phyloP scores from a whole-genome alignment of 2,113 vertebrate species.

The Herpailurus yagouaroundi region DNA sequence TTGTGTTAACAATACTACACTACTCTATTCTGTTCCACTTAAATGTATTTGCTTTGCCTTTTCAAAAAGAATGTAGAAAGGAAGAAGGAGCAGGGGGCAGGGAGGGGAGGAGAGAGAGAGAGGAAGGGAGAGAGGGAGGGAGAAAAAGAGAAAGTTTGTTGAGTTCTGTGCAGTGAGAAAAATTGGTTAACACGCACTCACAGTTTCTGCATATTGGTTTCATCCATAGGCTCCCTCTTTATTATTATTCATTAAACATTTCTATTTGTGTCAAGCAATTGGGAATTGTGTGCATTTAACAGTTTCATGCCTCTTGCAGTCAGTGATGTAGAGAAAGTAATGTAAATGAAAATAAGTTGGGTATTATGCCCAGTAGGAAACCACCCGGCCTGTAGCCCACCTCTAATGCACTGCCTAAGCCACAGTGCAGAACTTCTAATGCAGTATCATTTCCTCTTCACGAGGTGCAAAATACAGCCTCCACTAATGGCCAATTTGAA shows the following conservation, averaged over 20 bases:
- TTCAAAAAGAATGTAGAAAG: conserved; percentile 1
- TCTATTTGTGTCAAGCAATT: conserved; percentile 74
- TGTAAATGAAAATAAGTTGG: conserved; percentile 81
- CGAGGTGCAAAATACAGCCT: conserved; percentile 69
- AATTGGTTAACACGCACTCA: neutral
- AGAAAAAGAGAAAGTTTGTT: neutral
- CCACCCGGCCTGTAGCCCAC: conserved; percentile 31
- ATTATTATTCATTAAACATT: conserved; percentile 72
- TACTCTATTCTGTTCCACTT: conserved; percentile 27
- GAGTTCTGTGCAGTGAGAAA: neutral
- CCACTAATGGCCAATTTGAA: conserved; percentile 60
- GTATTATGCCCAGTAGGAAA: conserved; percentile 71
- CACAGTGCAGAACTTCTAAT: conserved; percentile 63
- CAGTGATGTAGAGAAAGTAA: conserved; percentile 77
- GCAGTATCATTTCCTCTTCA: conserved; percentile 65
- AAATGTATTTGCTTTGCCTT: conserved; percentile 39
- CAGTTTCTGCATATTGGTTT: conserved; percentile 16
- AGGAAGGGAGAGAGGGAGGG: no score
- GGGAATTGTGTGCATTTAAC: conserved; percentile 74
- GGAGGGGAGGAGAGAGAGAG: neutral
- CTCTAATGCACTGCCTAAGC: conserved; percentile 67
- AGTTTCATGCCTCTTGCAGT: conserved; percentile 68
- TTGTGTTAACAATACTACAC: neutral
- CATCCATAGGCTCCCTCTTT: conserved; percentile 51
- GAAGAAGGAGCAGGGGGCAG: rapidly evolving